Evolutionary conservation across 2,888 invertebrate genomes (phyloP), one percentile per base, ranked within the genome.

Genomic region (Hypolimnas misippus): DNA sequence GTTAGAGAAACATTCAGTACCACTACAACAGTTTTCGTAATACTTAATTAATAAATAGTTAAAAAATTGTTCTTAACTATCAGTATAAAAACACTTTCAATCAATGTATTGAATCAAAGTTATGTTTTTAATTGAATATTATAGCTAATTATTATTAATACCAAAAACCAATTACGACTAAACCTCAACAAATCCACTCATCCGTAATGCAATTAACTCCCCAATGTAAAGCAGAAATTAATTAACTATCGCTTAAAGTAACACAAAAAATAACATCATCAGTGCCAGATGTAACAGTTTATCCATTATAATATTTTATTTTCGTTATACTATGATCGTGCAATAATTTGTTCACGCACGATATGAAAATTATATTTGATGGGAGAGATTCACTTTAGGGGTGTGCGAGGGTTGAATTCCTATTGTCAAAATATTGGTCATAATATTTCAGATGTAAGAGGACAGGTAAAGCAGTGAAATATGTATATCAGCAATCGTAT

Each of bases 281-380:
- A 82, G 81, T 84, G 86, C 87, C 87, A 83, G 67, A 66, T 68
- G 63, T 57, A 64, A 78, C 82, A 81, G 82, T 87, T 84, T 84
- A 87, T 84, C 80, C 81, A 86, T 84, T 84, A 83, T 73, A 84
- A 82, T 79, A 83, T 84, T 87, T 84, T 84, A 83, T 84, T 87
- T 85, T 84, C 81, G 83, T 82, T 83, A 77, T 72, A 57, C 78
- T 86, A 88, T 89, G 89, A 90, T 86, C 86, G 74, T 80, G 89
- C 89, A 86, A 82, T 90, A 90, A 90, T 90, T 86, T 83, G 87
- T 86, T 88, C 87, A 89, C 87, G 85, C 82, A 85, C 86, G 82
- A 88, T 83, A 89, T 86, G 87, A 87, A 87, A 89, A 87, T 86
- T 77, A 86, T 87, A 87, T 88, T 87, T 87, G 84, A 82, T 73